Evolutionary conservation across 2,888 invertebrate species (phyloP).

Genomic region (Hedychridium roseum): DNA sequence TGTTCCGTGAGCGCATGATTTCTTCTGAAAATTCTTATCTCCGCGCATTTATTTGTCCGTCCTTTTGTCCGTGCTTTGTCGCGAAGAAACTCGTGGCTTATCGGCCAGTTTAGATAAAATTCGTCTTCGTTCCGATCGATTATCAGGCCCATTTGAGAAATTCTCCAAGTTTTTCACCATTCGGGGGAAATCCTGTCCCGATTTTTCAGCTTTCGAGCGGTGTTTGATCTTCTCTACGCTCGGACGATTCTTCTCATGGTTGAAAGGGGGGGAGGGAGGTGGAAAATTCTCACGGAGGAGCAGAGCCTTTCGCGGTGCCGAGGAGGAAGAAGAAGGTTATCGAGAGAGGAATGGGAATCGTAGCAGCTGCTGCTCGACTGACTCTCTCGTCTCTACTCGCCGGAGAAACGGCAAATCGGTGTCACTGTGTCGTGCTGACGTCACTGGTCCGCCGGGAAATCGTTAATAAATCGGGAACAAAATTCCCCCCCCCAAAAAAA

Average conservation of each 20-base stretch:
- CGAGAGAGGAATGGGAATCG: slow-evolving; percentile 10
- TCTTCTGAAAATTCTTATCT: background rate
- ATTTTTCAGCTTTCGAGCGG: too few species aligned
- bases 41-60: too few species aligned
- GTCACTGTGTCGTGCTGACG: slow-evolving; percentile 53
- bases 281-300: background rate
- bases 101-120: too few species aligned
- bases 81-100: too few species aligned
- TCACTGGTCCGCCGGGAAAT: too few species aligned
- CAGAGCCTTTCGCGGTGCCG: background rate
- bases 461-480: too few species aligned
- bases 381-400: background rate
- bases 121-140: too few species aligned
- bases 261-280: slow-evolving; percentile 4
- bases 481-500: too few species aligned
- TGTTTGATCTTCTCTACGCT: background rate
- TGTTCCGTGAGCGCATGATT: background rate
- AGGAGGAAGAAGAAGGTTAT: slow-evolving; percentile 6
- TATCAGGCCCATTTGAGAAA: too few species aligned
- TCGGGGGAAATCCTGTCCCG: background rate
- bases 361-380: slow-evolving; percentile 22
- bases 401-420: slow-evolving; percentile 29
- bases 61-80: too few species aligned
- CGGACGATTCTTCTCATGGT: background rate
- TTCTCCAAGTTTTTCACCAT: too few species aligned